A percentile compares a stretch with the other conserved stretches of the same genome.
phyloP scores from a whole-genome alignment of 1,140 invertebrate species.

The Penaeus japonicus region DNA sequence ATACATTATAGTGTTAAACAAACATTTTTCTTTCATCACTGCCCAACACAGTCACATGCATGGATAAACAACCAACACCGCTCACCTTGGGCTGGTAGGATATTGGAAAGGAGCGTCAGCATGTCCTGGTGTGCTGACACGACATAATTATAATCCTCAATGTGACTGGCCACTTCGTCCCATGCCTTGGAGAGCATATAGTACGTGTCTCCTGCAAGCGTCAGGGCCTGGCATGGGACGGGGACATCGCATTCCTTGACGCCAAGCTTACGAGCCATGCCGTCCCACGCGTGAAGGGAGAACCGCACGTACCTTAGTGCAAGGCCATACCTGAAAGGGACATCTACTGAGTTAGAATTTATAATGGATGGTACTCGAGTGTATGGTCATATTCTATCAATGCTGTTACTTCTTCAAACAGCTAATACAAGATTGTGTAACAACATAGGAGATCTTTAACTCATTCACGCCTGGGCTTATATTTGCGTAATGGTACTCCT shows the following conservation, averaged over 20 bases:
- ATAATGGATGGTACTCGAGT: background rate
- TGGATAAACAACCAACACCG: too few species aligned
- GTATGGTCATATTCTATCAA: too few species aligned
- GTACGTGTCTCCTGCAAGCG: slow-evolving; percentile 38
- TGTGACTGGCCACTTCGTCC: slow-evolving; percentile 29
- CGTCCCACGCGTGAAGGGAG: slow-evolving; percentile 44
- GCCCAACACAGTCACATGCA: background rate
- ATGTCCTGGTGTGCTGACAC: slow-evolving; percentile 18
- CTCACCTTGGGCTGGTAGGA: slow-evolving; percentile 40
- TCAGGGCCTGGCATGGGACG: slow-evolving; percentile 15
- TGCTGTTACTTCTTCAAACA: too few species aligned
- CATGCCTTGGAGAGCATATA: slow-evolving; percentile 35
- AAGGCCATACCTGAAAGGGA: slow-evolving; percentile 21
- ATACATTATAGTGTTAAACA: too few species aligned
- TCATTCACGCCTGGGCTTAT: too few species aligned
- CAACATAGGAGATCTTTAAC: too few species aligned
- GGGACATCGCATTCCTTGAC: background rate
- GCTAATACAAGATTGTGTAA: too few species aligned
- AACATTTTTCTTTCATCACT: too few species aligned
- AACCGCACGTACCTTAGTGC: slow-evolving; percentile 26
- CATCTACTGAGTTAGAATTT: background rate
- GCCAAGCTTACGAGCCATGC: slow-evolving; percentile 34
- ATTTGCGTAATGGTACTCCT: too few species aligned
- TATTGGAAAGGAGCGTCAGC: slow-evolving; percentile 14
- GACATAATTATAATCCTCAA: slow-evolving; percentile 35